Evolutionary conservation across 2,797 vertebrate genomes (phyloP).

Genomic region (Eremophila alpestris): DNA sequence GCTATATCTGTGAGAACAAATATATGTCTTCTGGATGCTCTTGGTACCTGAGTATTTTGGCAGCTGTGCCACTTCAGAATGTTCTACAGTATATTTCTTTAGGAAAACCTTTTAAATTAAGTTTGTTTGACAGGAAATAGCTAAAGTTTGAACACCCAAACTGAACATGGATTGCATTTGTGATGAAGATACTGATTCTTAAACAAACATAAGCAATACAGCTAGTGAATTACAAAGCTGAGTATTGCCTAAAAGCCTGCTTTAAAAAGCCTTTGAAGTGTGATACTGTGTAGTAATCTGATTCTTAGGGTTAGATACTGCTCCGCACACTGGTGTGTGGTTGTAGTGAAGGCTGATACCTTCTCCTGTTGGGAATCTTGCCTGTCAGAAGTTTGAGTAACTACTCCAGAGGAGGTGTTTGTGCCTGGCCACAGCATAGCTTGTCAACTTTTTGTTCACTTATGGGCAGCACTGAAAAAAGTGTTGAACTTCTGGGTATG

Average conservation of each 20-base stretch:
- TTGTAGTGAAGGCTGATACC: neutral
- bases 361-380: accelerated
- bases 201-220: neutral
- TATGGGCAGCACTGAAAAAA: neutral
- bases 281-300: neutral
- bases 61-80: neutral
- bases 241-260: neutral
- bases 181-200: neutral
- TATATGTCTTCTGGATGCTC: neutral
- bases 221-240: neutral
- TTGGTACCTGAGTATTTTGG: neutral
- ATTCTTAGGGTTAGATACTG: neutral
- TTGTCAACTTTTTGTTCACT: neutral
- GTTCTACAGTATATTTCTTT: neutral
- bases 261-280: neutral
- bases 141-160: neutral
- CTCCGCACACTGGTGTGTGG: neutral
- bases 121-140: neutral
- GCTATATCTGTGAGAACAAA: neutral
- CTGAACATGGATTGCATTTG: neutral
- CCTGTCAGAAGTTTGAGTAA: neutral
- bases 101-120: neutral
- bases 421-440: neutral
- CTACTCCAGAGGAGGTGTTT: neutral
- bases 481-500: neutral